phyloP scores from a whole-genome alignment of 2,797 vertebrate species.

The Microctenopoma stevenorrisi region DNA sequence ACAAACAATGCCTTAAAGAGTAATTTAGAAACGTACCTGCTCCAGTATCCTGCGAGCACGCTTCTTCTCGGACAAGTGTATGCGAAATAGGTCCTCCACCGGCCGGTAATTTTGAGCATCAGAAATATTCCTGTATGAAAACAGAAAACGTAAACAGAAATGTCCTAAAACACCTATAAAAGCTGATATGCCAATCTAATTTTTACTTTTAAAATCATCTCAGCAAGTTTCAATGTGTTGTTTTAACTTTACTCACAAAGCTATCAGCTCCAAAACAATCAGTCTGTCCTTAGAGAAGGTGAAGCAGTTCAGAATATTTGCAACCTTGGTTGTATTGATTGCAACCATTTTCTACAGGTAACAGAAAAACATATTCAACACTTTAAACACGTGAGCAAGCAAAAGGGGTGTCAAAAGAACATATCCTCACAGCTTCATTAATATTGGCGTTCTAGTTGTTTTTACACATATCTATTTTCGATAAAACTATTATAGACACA shows the following conservation, averaged over 20 bases:
- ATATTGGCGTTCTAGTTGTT: not conserved
- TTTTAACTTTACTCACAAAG: conserved; percentile 89
- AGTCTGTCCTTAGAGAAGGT: conserved; percentile 98
- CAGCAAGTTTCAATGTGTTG: not conserved
- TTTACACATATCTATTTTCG: not conserved
- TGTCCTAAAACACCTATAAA: not conserved
- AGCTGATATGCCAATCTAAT: not conserved
- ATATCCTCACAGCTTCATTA: not conserved
- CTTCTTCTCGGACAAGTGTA: conserved; percentile 95
- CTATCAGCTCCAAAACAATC: conserved; percentile 92
- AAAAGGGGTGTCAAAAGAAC: not conserved
- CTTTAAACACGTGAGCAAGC: not conserved
- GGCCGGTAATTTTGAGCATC: conserved; percentile 96
- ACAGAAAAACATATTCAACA: conserved; percentile 8
- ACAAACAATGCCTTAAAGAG: not conserved
- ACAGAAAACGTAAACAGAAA: not conserved
- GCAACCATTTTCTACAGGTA: conserved; percentile 96
- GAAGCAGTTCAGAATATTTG: conserved; percentile 97
- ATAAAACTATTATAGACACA: not conserved
- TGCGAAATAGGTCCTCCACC: conserved; percentile 95
- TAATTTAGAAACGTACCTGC: conserved; percentile 83
- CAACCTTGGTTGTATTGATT: conserved; percentile 93
- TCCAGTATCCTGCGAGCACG: conserved; percentile 94
- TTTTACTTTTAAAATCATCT: not conserved
- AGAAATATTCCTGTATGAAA: conserved; percentile 90